Evolutionary conservation across 2,888 invertebrate species (phyloP), one percentile per base, ranked within the genome.

Genomic region (Cephus spinipes): DNA sequence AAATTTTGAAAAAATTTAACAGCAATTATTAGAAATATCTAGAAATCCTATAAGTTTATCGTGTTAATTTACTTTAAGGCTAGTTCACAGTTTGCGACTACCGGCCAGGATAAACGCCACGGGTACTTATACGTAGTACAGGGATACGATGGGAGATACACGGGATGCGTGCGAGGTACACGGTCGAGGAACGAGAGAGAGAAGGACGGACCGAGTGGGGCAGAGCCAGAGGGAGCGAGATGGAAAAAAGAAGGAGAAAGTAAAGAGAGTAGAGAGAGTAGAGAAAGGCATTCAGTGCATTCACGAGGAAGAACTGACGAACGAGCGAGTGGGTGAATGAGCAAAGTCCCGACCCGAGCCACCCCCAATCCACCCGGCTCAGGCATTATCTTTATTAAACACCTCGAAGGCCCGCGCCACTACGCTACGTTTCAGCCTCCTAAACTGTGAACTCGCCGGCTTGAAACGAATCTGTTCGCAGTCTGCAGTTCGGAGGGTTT

Each of bases 331-430:
- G 83, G 84, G 85, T 89, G 89, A 89, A 88, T 88, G 88, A 89
- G 86, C 86, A 82, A 85, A 89, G 90, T 88, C 88, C 87, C 88
- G 86, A 87, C 88, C 87, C 86, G 85, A 76, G 81, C 82, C 81
- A 77, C 79, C 76, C 79, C 75, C 77, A 73, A 32, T 74, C 76
- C 33, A 69, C 73, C 79, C 77, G 79, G 78, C 89, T 87, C 87
- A 86, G 86, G 89, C 90, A 90, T 91, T 91, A 91, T 90, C 90
- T 90, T 90, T 91, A 91, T 91, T 91, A 91, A 91, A 90, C 90
- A 91, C 90, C 89, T 90, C 88, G 83, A 83, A 85, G 86, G 83
- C 83, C 82, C 80, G 84, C 80, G 84, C 82, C 81, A 79, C 83
- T 82, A 78, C 81, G 73, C 76, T 74, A 79, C 82, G 80, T 40